A percentile compares a stretch with the other conserved stretches of the same genome.
These are phyloP conservation scores for Nesometra sesokonis DNA, from an alignment of 35 echinoderm and acorn worm species.

Conservation along the genomic window DNA sequence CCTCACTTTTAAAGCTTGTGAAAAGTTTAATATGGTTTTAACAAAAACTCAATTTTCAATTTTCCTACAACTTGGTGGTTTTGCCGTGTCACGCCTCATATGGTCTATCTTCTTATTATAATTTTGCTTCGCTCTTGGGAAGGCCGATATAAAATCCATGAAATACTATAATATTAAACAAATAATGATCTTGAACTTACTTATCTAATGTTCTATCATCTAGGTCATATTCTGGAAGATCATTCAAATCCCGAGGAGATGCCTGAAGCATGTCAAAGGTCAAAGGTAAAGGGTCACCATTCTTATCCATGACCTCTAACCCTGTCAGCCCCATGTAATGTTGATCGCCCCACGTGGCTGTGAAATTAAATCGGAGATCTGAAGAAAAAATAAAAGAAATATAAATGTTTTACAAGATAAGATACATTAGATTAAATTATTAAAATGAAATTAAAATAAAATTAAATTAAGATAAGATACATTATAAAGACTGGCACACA, in stretches of 20 bases:
- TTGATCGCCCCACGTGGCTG: slow-evolving; percentile 75
- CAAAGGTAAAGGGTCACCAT: slow-evolving; percentile 57
- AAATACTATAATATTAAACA: background rate
- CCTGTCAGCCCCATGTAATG: slow-evolving; percentile 87
- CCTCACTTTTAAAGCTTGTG: too few relatives aligned
- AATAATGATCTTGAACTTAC: slow-evolving; percentile 26
- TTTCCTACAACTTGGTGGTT: too few relatives aligned
- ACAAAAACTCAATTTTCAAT: too few relatives aligned
- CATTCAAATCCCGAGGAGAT: slow-evolving; percentile 58
- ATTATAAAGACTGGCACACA: background rate
- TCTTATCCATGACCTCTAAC: slow-evolving; percentile 66
- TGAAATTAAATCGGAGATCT: slow-evolving; percentile 80
- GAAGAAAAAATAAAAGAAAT: background rate
- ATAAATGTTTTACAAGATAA: background rate
- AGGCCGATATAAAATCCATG: too few relatives aligned
- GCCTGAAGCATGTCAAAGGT: slow-evolving; percentile 64
- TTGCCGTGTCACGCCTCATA: too few relatives aligned
- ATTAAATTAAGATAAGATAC: too few relatives aligned
- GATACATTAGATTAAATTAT: too few relatives aligned
- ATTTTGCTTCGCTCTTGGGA: too few relatives aligned
- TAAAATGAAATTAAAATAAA: background rate
- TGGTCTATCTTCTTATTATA: too few relatives aligned
- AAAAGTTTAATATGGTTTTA: too few relatives aligned
- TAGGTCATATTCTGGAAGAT: slow-evolving; percentile 66
- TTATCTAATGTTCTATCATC: slow-evolving; percentile 96